Percentiles rank a stretch among this genome's conserved stretches.
These are phyloP conservation scores for Chalcosyrphus nemorum DNA, from an alignment of 2,888 invertebrate genomes.

Conservation along the genomic window DNA sequence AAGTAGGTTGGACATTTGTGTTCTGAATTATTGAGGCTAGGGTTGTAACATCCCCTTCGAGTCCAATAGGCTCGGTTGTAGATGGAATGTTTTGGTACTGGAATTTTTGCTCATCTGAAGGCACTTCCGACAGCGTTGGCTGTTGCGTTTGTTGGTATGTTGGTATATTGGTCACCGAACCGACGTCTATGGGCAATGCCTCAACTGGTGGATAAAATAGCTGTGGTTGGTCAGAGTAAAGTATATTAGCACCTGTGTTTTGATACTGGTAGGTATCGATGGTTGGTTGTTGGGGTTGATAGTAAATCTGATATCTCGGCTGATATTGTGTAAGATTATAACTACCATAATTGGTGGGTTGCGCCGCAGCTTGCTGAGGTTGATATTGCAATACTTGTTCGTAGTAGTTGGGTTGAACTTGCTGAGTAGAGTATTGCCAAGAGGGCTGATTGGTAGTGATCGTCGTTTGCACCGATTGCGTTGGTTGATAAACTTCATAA, in stretches of 20 bases:
- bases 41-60: constrained; percentile 76
- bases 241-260: constrained; percentile 73
- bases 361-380: constrained; percentile 75
- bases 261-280: constrained; percentile 76
- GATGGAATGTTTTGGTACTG: constrained; percentile 64
- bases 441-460: constrained; percentile 51
- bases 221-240: constrained; percentile 73
- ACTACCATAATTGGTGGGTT: constrained; percentile 46
- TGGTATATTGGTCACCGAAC: constrained; percentile 44
- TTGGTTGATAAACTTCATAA: constrained; percentile 37
- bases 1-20: constrained; percentile 44
- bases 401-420: constrained; percentile 76
- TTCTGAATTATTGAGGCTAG: constrained; percentile 76
- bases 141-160: constrained; percentile 73
- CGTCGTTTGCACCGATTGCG: constrained; percentile 55
- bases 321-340: constrained; percentile 76
- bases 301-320: constrained; percentile 78
- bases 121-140: constrained; percentile 64
- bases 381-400: constrained; percentile 80
- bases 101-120: constrained; percentile 18
- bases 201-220: constrained; percentile 69
- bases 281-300: constrained; percentile 74
- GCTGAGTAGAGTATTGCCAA: constrained; percentile 64
- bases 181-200: constrained; percentile 44
- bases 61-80: constrained; percentile 74